Base-by-base conservation (phyloP, 1,140 invertebrate genomes). In the Drosophila orena region DNA sequence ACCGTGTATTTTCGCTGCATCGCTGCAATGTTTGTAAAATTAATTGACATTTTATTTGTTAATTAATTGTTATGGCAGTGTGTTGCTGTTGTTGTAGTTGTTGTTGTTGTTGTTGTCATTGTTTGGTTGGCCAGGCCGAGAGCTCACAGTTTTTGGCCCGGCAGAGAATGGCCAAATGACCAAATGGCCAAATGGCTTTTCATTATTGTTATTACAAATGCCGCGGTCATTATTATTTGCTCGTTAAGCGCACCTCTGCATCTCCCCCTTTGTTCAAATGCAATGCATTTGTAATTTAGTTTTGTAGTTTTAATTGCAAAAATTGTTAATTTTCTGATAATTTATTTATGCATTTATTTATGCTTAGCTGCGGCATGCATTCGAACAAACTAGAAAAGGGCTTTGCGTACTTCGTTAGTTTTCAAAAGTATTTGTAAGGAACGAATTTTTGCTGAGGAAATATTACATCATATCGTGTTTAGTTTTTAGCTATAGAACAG, bases 31-130 rank as follows among this genome's bases (percentile, higher is more conserved):
- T 90, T 89, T 89, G 84, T 89, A 84, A 89, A 89, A 89, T 89
- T 89, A 89, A 89, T 89, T 89, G 84, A 89, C 84, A 89, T 89
- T 89, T 89, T 89, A 89, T 89, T 89, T 89, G 84, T 89, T 89
- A 89, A 89, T 89, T 89, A 89, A 89, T 89, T 89, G 84, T 89
- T 89, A 89, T 89, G 88, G 84, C 77, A 58, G 57, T 68, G 22
- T 57, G 43, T 49, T 64, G 43, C 53, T 62, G 53, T 55, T 75
- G 53, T 57, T 62, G 37, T 17, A n/a, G n/a, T n/a, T 57, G 43
- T 49, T 17, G 17, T 17, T 64, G 34, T 59, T 61, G 52, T 61
- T 35, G 3, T 35, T 37, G 14, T 38, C 14, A 14, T 38, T 75
- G 59, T 75, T 55, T 35, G 70, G 71, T 38, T 65, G 43, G 44